Percentiles rank a stretch among this genome's conserved stretches.
Evolutionary conservation across 2,888 invertebrate species (phyloP).

Genomic region (Euzophera pinguis): DNA sequence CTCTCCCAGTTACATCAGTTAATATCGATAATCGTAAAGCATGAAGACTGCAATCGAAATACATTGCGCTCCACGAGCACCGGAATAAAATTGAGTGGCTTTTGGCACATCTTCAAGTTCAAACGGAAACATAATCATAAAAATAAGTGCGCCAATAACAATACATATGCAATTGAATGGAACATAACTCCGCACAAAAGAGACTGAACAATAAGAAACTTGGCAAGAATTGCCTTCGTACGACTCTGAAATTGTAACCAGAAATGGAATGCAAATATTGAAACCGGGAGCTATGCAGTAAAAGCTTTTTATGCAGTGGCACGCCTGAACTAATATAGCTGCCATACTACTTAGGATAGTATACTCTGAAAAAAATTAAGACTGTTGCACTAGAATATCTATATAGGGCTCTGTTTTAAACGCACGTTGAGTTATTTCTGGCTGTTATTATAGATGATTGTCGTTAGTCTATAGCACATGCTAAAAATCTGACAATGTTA

Average conservation of each 20-base stretch:
- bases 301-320: constrained; percentile 63
- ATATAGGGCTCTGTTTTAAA: too few species aligned
- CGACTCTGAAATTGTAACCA: constrained; percentile 47
- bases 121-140: neutral
- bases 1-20: too few species aligned
- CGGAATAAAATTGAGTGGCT: neutral
- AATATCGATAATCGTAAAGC: too few species aligned
- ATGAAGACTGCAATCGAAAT: too few species aligned
- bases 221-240: constrained; percentile 48
- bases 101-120: neutral
- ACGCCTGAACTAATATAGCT: constrained; percentile 48
- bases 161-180: constrained; percentile 21
- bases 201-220: constrained; percentile 45
- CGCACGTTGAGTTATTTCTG: too few species aligned
- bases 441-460: too few species aligned
- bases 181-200: constrained; percentile 39
- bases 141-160: constrained; percentile 15
- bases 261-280: constrained; percentile 74
- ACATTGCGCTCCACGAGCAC: too few species aligned
- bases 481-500: too few species aligned
- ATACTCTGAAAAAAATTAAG: neutral
- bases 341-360: constrained; percentile 15
- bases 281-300: constrained; percentile 50
- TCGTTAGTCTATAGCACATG: too few species aligned
- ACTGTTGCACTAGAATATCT: neutral